Conservation (phyloP, 2,888 invertebrate genomes). For the Stenolophus ochropezus region DNA sequence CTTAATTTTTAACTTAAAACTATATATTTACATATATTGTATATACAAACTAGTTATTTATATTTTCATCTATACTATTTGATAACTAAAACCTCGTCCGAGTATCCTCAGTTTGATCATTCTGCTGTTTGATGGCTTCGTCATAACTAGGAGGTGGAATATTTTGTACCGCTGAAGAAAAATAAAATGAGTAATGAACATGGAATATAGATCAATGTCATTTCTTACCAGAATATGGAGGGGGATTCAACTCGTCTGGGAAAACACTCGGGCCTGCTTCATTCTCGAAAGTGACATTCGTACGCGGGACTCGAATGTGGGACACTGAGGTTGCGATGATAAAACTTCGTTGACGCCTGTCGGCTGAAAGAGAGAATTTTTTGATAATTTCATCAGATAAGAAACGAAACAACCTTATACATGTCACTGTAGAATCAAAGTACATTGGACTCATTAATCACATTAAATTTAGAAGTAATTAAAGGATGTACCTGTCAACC, state of each 20-base stretch:
- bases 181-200: background rate
- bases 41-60: no score
- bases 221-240: no score
- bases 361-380: background rate
- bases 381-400: no score
- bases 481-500: no score
- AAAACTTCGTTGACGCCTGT: background rate
- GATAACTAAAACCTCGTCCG: background rate
- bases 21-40: no score
- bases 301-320: background rate
- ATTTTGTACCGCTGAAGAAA: conserved; percentile 28
- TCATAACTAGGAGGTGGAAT: conserved; percentile 51
- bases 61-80: background rate
- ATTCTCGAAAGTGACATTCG: background rate
- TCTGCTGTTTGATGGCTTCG: conserved; percentile 28
- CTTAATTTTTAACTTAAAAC: no score
- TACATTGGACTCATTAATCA: no score
- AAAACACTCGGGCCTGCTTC: background rate
- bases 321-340: background rate
- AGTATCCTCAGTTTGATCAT: background rate
- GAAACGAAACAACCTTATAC: no score
- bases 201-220: conserved; percentile 36
- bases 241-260: no score
- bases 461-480: no score
- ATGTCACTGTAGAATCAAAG: no score